Conservation (phyloP, 2,113 vertebrate species). For the rat (Rattus norvegicus) region DNA sequence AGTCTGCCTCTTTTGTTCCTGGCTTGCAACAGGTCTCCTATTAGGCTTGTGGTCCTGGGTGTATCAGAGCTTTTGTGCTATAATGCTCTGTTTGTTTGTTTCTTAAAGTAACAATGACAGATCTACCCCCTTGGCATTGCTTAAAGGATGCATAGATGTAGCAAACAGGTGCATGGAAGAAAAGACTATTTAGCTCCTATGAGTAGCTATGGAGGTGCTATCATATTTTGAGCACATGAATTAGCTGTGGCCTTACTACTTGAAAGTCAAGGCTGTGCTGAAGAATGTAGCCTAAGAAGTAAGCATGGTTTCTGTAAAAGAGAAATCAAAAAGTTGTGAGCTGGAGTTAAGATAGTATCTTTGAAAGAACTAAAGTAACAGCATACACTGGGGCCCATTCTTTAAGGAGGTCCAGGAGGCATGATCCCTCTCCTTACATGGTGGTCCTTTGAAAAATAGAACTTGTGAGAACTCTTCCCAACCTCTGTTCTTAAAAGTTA, state of each 20-base stretch:
- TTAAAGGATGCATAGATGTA: neutral
- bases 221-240: neutral
- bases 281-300: neutral
- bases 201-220: neutral
- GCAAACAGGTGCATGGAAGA: too few relatives aligned
- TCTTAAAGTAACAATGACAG: neutral
- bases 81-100: neutral
- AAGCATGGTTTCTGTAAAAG: neutral
- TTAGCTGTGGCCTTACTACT: neutral
- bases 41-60: too few relatives aligned
- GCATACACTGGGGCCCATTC: rapidly evolving
- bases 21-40: too few relatives aligned
- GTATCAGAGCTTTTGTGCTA: too few relatives aligned
- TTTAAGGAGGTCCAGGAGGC: neutral
- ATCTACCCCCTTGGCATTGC: neutral
- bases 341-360: neutral
- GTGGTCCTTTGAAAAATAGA: neutral
- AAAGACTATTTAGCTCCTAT: neutral
- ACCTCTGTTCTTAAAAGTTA: neutral
- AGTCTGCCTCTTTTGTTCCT: too few relatives aligned
- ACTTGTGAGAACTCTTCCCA: too few relatives aligned
- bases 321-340: neutral
- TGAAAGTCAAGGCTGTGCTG: neutral
- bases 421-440: neutral
- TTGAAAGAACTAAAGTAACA: neutral